phyloP scores from a whole-genome alignment of 2,797 vertebrate species.

The Protonibea diacanthus region DNA sequence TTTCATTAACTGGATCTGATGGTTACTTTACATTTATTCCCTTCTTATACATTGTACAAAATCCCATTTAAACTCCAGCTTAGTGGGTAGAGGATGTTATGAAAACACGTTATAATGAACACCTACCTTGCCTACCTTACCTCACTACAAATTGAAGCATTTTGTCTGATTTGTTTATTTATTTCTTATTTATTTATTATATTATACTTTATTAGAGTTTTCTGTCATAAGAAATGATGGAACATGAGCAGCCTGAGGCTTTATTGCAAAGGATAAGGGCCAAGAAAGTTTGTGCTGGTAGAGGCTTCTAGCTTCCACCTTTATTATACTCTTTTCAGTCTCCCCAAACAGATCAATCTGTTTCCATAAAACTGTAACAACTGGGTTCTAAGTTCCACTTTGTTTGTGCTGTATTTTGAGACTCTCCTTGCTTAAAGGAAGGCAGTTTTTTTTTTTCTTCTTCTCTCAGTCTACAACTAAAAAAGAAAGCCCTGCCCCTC shows the following conservation, averaged over 20 bases:
- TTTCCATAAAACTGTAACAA: background rate
- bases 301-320: background rate
- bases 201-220: background rate
- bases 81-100: too few relatives aligned
- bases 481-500: background rate
- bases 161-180: background rate
- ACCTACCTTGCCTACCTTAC: too few relatives aligned
- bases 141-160: too few relatives aligned
- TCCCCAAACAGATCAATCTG: constrained; percentile 9
- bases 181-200: too few relatives aligned
- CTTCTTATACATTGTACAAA: background rate
- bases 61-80: background rate
- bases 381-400: background rate
- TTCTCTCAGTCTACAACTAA: background rate
- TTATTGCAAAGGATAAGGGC: background rate
- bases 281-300: background rate
- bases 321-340: background rate
- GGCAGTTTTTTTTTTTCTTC: background rate
- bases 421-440: background rate
- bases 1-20: background rate
- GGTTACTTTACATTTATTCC: background rate
- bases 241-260: background rate
- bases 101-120: too few relatives aligned
- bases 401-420: background rate
- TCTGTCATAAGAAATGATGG: background rate